Percentiles rank a stretch among this genome's conserved stretches.
Conservation (phyloP, 2,888 invertebrate species). For the Pyrocoelia pectoralis region DNA sequence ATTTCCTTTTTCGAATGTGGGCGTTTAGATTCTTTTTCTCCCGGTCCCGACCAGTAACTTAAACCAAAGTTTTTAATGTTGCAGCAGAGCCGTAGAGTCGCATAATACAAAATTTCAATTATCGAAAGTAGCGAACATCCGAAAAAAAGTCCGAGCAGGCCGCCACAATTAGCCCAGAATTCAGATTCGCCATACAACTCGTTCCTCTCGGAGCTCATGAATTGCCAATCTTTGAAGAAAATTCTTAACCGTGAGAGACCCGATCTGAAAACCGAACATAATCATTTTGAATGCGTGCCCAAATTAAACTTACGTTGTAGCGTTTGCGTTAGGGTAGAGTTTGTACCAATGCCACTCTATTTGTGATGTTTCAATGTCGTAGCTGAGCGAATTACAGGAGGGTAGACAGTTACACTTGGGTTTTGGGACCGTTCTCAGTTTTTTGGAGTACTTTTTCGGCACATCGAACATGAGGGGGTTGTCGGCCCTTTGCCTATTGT, state of each 20-base stretch:
- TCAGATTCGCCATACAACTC: conserved; percentile 18
- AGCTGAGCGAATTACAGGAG: conserved; percentile 71
- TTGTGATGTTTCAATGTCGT: conserved; percentile 73
- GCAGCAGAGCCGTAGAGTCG: conserved; percentile 15
- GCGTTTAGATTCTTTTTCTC: not conserved
- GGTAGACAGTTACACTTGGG: conserved; percentile 65
- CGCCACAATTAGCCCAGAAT: conserved; percentile 27
- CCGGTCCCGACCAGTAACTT: conserved; percentile 19
- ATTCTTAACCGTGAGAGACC: conserved; percentile 17
- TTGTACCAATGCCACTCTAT: conserved; percentile 67
- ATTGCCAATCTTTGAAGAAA: conserved; percentile 27
- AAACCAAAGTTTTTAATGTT: conserved; percentile 17
- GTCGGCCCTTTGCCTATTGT: not conserved
- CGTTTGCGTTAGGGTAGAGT: too few relatives aligned
- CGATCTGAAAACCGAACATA: conserved; percentile 7
- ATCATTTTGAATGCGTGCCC: not conserved
- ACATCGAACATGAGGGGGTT: too few relatives aligned
- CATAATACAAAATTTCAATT: conserved; percentile 22
- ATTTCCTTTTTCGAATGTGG: too few relatives aligned
- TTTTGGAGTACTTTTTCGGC: too few relatives aligned
- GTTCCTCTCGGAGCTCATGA: conserved; percentile 21
- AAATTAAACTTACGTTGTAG: conserved; percentile 10
- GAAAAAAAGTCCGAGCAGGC: conserved; percentile 23
- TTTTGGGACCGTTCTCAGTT: not conserved
- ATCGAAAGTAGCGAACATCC: conserved; percentile 24